Percentiles rank a stretch among this genome's conserved stretches.
Evolutionary conservation across 2,888 invertebrate species (phyloP).

Genomic region (Lissonota sp.): DNA sequence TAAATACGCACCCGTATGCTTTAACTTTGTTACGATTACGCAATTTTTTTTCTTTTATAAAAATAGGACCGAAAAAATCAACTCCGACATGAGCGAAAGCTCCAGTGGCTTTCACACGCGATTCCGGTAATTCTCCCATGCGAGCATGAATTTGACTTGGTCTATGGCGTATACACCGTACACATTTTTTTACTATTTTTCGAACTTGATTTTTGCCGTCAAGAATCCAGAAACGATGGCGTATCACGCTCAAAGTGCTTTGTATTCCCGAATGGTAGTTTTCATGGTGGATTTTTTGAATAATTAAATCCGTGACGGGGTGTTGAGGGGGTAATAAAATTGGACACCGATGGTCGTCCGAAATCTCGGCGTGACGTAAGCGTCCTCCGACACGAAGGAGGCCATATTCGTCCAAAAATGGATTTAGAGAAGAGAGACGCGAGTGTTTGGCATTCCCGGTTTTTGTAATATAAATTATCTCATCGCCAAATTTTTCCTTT

Average conservation of each 20-base stretch:
- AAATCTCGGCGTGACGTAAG: background rate
- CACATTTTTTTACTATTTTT: slow-evolving; percentile 41
- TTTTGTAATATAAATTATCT: background rate
- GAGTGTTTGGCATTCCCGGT: background rate
- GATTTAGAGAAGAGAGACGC: background rate
- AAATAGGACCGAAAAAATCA: slow-evolving; percentile 71
- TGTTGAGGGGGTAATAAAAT: slow-evolving; percentile 42
- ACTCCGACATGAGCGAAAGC: slow-evolving; percentile 71
- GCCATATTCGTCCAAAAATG: background rate
- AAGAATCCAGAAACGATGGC: slow-evolving; percentile 59
- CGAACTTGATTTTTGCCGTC: slow-evolving; percentile 53
- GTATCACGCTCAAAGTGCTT: slow-evolving; percentile 49
- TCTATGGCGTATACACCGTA: slow-evolving; percentile 19
- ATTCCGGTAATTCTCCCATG: background rate
- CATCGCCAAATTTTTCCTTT: too few relatives aligned
- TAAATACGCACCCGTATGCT: slow-evolving; percentile 45
- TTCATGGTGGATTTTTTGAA: slow-evolving; percentile 34
- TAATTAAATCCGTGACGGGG: slow-evolving; percentile 38
- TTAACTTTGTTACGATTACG: slow-evolving; percentile 56
- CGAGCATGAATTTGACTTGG: slow-evolving; percentile 17
- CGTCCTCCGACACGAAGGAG: slow-evolving; percentile 32
- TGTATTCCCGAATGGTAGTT: slow-evolving; percentile 60
- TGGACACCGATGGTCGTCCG: slow-evolving; percentile 9
- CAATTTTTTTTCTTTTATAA: slow-evolving; percentile 67
- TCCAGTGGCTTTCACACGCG: slow-evolving; percentile 58